phyloP scores from a whole-genome alignment of 1,140 invertebrate genomes.

The Argopecten irradians region DNA sequence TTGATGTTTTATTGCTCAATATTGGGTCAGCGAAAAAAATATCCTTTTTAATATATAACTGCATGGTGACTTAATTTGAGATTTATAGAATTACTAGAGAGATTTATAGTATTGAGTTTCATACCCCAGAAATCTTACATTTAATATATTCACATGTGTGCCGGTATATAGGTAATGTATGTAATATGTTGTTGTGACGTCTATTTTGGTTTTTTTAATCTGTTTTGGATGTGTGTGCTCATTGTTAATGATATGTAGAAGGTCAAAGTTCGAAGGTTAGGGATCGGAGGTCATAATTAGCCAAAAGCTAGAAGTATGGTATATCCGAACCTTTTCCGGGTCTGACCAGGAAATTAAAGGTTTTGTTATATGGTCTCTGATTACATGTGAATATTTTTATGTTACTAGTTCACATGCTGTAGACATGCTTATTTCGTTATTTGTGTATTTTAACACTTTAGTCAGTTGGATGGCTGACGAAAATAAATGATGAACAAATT shows the following conservation, averaged over 20 bases:
- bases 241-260: not conserved
- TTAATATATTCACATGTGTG: slow-evolving; percentile 11
- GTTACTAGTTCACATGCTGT: no score
- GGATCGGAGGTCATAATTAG: not conserved
- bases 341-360: not conserved
- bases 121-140: not conserved
- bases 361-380: not conserved
- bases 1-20: not conserved
- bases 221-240: not conserved
- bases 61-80: no score
- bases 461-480: not conserved
- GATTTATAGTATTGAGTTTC: slow-evolving; percentile 1
- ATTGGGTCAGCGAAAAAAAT: not conserved
- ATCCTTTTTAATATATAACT: not conserved
- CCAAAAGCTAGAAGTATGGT: not conserved
- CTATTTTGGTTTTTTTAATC: not conserved
- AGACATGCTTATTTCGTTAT: no score
- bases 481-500: no score
- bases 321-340: not conserved
- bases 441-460: no score
- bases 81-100: not conserved
- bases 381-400: not conserved
- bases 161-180: not conserved
- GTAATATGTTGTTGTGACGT: not conserved
- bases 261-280: not conserved